These are phyloP conservation scores for Junonia oenone DNA, from an alignment of 2,888 invertebrate species.

Conservation along the genomic window DNA sequence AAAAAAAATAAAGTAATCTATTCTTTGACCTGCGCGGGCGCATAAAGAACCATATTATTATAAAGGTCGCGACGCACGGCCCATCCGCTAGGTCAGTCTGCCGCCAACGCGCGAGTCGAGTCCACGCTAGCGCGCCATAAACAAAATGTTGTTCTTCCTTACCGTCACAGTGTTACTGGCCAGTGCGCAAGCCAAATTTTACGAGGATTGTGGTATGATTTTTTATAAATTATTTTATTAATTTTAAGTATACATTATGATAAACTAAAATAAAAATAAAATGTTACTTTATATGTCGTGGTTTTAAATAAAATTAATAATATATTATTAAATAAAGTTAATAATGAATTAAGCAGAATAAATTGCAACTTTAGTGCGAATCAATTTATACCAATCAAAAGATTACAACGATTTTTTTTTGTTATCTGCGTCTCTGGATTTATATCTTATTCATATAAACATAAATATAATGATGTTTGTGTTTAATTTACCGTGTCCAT, in stretches of 20 bases:
- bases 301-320: no score
- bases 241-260: neutral
- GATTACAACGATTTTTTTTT: no score
- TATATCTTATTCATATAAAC: neutral
- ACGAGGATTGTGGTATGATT: slow-evolving; percentile 63
- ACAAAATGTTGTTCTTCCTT: slow-evolving; percentile 56
- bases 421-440: neutral
- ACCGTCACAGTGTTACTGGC: slow-evolving; percentile 50
- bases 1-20: no score
- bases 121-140: slow-evolving; percentile 62
- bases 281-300: no score
- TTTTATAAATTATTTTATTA: neutral
- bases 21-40: slow-evolving; percentile 64
- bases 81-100: slow-evolving; percentile 52
- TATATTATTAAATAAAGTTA: no score
- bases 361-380: no score
- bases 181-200: slow-evolving; percentile 65
- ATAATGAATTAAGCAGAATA: no score
- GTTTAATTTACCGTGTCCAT: neutral
- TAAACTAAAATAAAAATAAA: no score
- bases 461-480: neutral
- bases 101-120: slow-evolving; percentile 59
- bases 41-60: slow-evolving; percentile 53
- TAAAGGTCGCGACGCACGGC: slow-evolving; percentile 54
- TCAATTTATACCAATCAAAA: no score